These are phyloP conservation scores for Lasioglossum zephyrum DNA, from an alignment of 2,888 invertebrate species.

Conservation along the genomic window DNA sequence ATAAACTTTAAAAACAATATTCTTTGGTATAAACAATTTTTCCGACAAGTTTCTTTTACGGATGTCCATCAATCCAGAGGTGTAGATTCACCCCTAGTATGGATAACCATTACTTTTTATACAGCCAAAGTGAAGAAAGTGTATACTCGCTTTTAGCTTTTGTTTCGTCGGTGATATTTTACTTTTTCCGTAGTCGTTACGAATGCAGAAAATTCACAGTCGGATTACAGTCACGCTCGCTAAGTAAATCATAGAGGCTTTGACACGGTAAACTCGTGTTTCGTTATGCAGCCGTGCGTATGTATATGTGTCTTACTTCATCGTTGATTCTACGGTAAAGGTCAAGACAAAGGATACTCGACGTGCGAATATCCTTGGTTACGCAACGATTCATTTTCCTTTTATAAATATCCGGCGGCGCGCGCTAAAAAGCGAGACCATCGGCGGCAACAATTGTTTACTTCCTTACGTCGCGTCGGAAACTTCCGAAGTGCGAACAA, in stretches of 20 bases:
- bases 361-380: slow-evolving; percentile 17
- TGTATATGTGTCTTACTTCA: neutral
- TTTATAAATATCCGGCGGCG: neutral
- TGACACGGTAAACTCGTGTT: neutral
- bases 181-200: neutral
- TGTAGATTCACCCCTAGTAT: too few species aligned
- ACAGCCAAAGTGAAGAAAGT: neutral
- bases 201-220: neutral
- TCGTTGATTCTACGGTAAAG: slow-evolving; percentile 10
- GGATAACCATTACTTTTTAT: too few species aligned
- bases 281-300: neutral
- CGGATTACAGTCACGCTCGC: neutral
- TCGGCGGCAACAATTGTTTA: neutral
- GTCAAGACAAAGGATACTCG: slow-evolving; percentile 13
- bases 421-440: neutral
- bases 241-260: neutral
- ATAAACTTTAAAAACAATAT: too few species aligned
- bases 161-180: neutral
- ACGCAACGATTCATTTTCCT: slow-evolving; percentile 7
- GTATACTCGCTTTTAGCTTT: neutral
- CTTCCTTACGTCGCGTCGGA: neutral
- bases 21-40: too few species aligned
- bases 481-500: neutral
- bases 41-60: too few species aligned
- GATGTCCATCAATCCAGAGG: too few species aligned